Conservation (phyloP, 2,113 vertebrate genomes). For the Alethe castanea region DNA sequence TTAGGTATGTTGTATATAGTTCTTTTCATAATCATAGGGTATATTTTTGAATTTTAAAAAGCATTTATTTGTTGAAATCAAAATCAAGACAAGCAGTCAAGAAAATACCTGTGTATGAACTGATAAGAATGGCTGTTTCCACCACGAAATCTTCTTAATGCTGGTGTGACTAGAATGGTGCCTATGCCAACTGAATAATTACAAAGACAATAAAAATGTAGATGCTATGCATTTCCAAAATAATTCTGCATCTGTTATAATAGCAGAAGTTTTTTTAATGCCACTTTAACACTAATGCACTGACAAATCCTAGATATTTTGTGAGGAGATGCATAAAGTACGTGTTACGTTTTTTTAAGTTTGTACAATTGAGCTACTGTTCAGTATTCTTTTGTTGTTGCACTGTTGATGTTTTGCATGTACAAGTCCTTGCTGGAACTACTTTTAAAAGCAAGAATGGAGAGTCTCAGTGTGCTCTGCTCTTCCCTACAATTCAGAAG, state of each 20-base stretch:
- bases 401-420: conserved; percentile 72
- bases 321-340: conserved; percentile 70
- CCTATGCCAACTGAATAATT: conserved; percentile 72
- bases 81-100: conserved; percentile 66
- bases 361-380: conserved; percentile 66
- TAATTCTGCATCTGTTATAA: conserved; percentile 80
- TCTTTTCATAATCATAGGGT: conserved; percentile 80
- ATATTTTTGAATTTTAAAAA: conserved; percentile 80
- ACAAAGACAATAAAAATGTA: conserved; percentile 71
- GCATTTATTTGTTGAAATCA: conserved; percentile 73
- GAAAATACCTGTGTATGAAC: conserved; percentile 63
- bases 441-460: conserved; percentile 44
- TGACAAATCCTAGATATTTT: conserved; percentile 80
- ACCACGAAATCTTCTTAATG: conserved; percentile 70
- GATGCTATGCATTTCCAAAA: conserved; percentile 83
- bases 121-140: conserved; percentile 69
- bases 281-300: conserved; percentile 85
- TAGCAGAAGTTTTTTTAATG: conserved; percentile 79
- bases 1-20: conserved; percentile 78
- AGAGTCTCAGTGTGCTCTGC: conserved; percentile 19
- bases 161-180: conserved; percentile 78
- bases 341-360: conserved; percentile 53
- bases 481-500: conserved; percentile 70
- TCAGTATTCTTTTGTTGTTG: conserved; percentile 63
- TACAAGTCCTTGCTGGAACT: conserved; percentile 64